Evolutionary conservation across 2,113 vertebrate species (phyloP), one percentile per base, ranked within the genome.

Genomic region (Castor canadensis): DNA sequence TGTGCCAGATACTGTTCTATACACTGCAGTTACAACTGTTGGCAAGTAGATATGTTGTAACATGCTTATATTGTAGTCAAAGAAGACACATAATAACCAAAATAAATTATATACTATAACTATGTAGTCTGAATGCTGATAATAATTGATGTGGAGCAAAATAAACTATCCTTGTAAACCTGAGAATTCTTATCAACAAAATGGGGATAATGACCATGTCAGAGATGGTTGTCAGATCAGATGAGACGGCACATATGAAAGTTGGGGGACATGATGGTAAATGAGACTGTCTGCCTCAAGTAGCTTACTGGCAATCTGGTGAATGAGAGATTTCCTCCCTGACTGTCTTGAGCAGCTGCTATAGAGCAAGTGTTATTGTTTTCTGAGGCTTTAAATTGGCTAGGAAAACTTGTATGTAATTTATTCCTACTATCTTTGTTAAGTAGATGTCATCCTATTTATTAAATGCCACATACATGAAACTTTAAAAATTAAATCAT

Each of bases 371-470:
- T 64, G 17, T 49, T 75, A 45, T 10, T 73, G 54, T 92, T 83
- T 52, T 90, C 66, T 75, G 73, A 96, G 26, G 24, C 24, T 26
- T 91, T 81, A 73, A 62, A 56, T 58, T 30, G 40, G 2, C 56
- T 64, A 43, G 30, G 72, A 47, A 69, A 86, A 71, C 49, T 49
- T 79, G 22, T 54, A 4, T 66, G 32, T 71, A 73, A 89, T 89
- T 91, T 86, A 89, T 91, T 95, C 40, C 56, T 69, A 32, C 71
- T 30, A 49, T 87, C 16, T 88, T 93, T n/a, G 28, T 79, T 96
- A 83, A 85, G 5, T 54, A 69, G 45, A 9, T 79, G 26, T 49
- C 28, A 28, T 95, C 38, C n/a, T 95, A 15, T 80, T 94, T 40
- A 88, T 60, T 62, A 92, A 73, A 19, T 86, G 30, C 49, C 58